phyloP scores from a whole-genome alignment of 2,797 vertebrate species.

The Coregonus suidteri region DNA sequence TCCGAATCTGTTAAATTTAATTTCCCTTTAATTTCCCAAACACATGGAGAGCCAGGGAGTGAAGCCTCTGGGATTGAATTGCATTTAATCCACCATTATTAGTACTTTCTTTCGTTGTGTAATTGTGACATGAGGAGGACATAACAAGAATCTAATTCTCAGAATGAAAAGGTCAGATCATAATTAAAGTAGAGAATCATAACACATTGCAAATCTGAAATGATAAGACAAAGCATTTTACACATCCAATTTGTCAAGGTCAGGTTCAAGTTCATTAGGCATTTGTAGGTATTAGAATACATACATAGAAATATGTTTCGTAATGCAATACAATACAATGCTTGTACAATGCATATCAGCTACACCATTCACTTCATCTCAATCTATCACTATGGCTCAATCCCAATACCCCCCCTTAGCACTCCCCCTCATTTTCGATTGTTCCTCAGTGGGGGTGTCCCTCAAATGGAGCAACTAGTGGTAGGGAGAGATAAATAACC shows the following conservation, averaged over 20 bases:
- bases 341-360: neutral
- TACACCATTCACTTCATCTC: too few species aligned
- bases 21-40: conserved; percentile 1
- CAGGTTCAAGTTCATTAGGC: neutral
- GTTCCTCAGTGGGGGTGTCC: too few species aligned
- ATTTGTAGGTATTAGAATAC: neutral
- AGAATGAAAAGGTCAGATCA: neutral
- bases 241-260: neutral
- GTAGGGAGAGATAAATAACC: too few species aligned
- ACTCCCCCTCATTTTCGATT: too few species aligned
- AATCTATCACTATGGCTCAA: too few species aligned
- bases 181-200: too few species aligned
- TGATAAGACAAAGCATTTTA: neutral
- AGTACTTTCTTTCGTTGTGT: neutral
- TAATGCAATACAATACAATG: neutral
- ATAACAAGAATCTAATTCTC: neutral
- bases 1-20: neutral
- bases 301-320: neutral
- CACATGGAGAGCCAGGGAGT: conserved; percentile 1
- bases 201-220: too few species aligned
- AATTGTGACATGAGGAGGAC: neutral
- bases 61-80: neutral
- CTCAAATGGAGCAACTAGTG: too few species aligned
- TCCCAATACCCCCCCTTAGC: too few species aligned
- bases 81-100: neutral